Evolutionary conservation across 1,140 invertebrate species (phyloP), one percentile per base, ranked within the genome.

Genomic region (Hylyphantes graminicola): DNA sequence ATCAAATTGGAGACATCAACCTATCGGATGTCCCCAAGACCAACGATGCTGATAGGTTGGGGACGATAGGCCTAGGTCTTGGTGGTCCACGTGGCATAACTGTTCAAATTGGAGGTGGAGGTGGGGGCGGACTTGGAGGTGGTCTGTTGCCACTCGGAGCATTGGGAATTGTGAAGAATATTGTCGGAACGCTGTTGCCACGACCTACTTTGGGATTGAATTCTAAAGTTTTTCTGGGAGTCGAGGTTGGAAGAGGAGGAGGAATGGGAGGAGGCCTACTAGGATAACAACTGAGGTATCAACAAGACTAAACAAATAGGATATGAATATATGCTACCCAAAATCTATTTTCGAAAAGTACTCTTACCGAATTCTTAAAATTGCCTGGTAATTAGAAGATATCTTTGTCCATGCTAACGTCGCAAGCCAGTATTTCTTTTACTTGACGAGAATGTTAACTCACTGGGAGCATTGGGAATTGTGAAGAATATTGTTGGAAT

Each of bases 161-260:
- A n/a, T 54, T 85, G 0, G 82, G 82, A 19, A 61, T 85, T 6
- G 82, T 65, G 8, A 85, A 21, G 50, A 72, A 72, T 11, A 76
- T 85, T 15, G 63, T 76, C 0, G 48, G 73, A 7, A 13, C 64
- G 0, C 54, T 85, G 13, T 51, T 85, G 12, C 82, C 82, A 8
- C 21, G 82, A 51, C 82, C 82, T 11, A 11, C 54, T 17, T 19
- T 85, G 6, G 82, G 82, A 51, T n/a, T 85, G 9, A 85, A 85
- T 55, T 76, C 73, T 6, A 85, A 77, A 63, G 73, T 85, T 3
- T 85, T 70, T n/a, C n/a, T 85, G 35, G 82, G 82, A 13, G 50
- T 85, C 0, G 82, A 85, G 70, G 72, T 85, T 15, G 82, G 82
- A 5, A 85, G 54, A 76, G 81, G 82, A 59, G 50, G 82, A 19